Conservation (phyloP, 2,113 vertebrate species). For the Egretta garzetta region DNA sequence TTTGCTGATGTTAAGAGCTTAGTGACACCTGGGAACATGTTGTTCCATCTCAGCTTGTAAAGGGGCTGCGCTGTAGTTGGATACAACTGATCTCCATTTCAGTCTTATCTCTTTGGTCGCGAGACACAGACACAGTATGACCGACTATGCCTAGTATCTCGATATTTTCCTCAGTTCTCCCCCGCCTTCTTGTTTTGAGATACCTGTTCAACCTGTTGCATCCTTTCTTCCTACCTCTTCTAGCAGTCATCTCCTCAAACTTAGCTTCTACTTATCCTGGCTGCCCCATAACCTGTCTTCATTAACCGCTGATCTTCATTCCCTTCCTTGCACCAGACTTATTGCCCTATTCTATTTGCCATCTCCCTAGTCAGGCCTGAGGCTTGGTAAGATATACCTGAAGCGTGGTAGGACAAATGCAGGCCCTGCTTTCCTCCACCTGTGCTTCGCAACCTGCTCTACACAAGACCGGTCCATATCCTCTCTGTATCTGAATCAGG, state of each 20-base stretch:
- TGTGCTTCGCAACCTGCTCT: background rate
- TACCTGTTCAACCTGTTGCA: background rate
- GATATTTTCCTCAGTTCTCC: background rate
- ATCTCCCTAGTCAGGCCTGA: background rate
- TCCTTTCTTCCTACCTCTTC: background rate
- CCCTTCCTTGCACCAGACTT: background rate
- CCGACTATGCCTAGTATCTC: background rate
- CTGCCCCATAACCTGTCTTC: background rate
- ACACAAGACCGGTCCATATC: background rate
- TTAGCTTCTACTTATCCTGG: background rate
- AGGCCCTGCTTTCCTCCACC: background rate
- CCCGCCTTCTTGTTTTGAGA: background rate
- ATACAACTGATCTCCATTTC: background rate
- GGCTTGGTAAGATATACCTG: background rate
- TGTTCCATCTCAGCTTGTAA: background rate
- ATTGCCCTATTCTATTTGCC: background rate
- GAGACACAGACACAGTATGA: background rate
- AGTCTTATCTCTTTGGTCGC: background rate
- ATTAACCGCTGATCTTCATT: background rate
- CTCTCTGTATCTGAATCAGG: accelerated
- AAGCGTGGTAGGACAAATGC: background rate
- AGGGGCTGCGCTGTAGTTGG: background rate
- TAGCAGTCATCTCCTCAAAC: background rate
- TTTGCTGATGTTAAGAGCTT: background rate
- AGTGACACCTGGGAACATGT: background rate